A percentile compares a stretch with the other conserved stretches of the same genome.
These are phyloP conservation scores for Cheilosia vernalis DNA, from an alignment of 2,888 invertebrate genomes.

Conservation along the genomic window DNA sequence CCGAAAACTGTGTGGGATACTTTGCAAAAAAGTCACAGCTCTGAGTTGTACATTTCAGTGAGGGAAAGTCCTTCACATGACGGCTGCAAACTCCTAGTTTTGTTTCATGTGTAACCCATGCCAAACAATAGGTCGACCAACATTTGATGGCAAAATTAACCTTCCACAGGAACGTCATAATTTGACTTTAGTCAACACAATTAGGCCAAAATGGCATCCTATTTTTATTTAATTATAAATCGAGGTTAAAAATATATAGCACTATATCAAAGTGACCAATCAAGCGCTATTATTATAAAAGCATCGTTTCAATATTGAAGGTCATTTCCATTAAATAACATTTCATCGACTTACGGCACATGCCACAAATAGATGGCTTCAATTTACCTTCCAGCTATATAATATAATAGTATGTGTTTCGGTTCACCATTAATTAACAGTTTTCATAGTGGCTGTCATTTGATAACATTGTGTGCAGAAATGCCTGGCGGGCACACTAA, in stretches of 20 bases:
- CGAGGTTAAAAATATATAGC: neutral
- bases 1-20: no score
- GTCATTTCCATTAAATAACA: slow-evolving; percentile 46
- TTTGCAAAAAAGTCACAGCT: no score
- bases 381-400: neutral
- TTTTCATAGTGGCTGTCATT: slow-evolving; percentile 1
- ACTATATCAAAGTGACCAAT: neutral
- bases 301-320: slow-evolving; percentile 16
- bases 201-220: neutral
- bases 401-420: neutral
- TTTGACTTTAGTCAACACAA: no score
- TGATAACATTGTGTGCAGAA: neutral
- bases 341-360: slow-evolving; percentile 37
- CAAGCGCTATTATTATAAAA: slow-evolving; percentile 19
- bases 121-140: no score
- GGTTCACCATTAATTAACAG: slow-evolving; percentile 21
- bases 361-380: neutral
- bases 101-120: no score
- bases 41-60: no score
- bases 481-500: neutral
- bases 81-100: no score
- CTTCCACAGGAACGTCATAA: no score
- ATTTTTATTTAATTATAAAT: neutral
- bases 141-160: no score
- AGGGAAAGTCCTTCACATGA: no score